Conservation (phyloP, 2,888 invertebrate genomes). For the Hirtodrosophila alboralis region DNA sequence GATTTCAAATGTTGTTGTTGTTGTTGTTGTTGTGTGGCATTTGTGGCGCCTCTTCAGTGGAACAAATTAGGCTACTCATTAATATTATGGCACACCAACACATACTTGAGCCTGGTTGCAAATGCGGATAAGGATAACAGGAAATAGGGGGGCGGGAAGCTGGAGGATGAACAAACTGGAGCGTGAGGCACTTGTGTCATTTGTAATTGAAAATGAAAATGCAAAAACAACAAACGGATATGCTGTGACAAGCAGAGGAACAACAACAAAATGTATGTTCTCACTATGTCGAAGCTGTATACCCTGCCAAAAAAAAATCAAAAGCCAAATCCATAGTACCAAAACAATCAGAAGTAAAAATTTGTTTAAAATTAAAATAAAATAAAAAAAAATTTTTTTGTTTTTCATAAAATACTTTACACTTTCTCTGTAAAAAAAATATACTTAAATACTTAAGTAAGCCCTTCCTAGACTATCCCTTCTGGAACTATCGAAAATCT, state of each 20-base stretch:
- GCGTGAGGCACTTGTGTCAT: conserved; percentile 79
- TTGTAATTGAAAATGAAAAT: conserved; percentile 79
- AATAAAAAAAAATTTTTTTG: no score
- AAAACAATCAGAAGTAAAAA: no score
- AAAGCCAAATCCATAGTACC: no score
- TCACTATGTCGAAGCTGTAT: no score
- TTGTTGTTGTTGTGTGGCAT: conserved; percentile 28
- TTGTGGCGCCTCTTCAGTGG: conserved; percentile 41
- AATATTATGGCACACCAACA: conserved; percentile 52
- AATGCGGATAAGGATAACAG: conserved; percentile 13
- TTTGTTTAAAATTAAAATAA: no score
- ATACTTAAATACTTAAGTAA: no score
- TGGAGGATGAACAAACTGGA: conserved; percentile 64
- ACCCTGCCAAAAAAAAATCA: no score
- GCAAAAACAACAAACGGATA: conserved; percentile 64
- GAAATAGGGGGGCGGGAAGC: conserved; percentile 18
- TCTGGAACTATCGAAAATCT: no score
- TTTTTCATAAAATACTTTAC: no score
- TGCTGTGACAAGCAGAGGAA: conserved; percentile 34
- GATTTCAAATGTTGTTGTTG: conserved; percentile 40
- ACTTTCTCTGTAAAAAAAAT: no score
- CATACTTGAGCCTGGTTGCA: conserved; percentile 26
- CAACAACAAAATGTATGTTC: conserved; percentile 13
- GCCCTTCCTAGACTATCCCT: no score
- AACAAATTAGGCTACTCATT: conserved; percentile 71